Conservation (phyloP, 1,140 invertebrate species). For the Cephus cinctus region DNA sequence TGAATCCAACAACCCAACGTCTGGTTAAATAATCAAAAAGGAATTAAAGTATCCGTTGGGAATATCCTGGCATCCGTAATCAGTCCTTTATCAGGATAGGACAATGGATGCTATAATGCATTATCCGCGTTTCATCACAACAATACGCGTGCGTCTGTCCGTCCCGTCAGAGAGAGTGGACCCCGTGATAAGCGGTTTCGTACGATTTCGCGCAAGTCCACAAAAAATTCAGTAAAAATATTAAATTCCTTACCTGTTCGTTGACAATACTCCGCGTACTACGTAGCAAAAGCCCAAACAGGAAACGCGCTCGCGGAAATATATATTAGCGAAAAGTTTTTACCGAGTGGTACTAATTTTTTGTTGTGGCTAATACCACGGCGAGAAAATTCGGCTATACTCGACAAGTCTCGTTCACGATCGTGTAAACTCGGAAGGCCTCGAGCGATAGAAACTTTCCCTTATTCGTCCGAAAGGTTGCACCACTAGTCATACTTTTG, state of each 20-base stretch:
- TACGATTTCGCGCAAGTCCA: constrained; percentile 10
- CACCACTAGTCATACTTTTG: no score
- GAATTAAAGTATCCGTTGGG: no score
- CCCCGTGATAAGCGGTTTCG: constrained; percentile 21
- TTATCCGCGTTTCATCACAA: constrained; percentile 23
- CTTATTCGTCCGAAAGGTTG: no score
- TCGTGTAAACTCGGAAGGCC: not conserved
- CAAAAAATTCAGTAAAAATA: constrained; percentile 18
- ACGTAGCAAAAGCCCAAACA: constrained; percentile 1
- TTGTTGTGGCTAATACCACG: constrained; percentile 50
- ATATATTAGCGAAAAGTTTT: constrained; percentile 36
- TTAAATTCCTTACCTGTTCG: constrained; percentile 22
- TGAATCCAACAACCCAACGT: no score
- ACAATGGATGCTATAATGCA: constrained; percentile 13
- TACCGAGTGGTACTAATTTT: constrained; percentile 41
- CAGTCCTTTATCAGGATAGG: no score
- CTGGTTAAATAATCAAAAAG: no score
- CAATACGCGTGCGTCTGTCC: constrained; percentile 31
- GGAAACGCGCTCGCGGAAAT: constrained; percentile 9
- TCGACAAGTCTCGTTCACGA: constrained; percentile 16
- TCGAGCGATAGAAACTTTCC: no score
- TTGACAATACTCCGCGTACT: constrained; percentile 9
- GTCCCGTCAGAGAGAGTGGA: constrained; percentile 23
- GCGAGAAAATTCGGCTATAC: constrained; percentile 35
- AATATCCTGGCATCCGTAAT: no score